These are phyloP conservation scores for Pterostichus madidus DNA, from an alignment of 2,888 invertebrate species.

Conservation along the genomic window DNA sequence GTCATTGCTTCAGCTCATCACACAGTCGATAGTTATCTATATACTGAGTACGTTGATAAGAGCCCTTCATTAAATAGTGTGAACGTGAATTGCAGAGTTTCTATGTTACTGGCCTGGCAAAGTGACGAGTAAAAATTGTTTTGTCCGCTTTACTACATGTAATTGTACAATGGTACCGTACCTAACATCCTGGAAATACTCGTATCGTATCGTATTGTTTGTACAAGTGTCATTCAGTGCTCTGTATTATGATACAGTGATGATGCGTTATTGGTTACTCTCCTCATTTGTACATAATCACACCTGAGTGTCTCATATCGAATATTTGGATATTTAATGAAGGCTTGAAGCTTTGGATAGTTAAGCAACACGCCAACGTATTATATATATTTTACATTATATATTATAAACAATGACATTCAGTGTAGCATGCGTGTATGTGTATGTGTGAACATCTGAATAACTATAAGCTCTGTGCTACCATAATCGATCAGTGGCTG, in stretches of 20 bases:
- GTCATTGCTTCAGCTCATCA: conserved; percentile 67
- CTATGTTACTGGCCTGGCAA: conserved; percentile 63
- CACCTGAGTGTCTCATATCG: conserved; percentile 59
- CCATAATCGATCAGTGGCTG: conserved; percentile 72
- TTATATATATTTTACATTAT: conserved; percentile 61
- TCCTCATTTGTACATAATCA: conserved; percentile 63
- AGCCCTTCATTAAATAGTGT: conserved; percentile 65
- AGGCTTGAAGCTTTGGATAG: conserved; percentile 67
- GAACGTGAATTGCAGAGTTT: conserved; percentile 60
- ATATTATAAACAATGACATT: conserved; percentile 65
- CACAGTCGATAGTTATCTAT: conserved; percentile 66
- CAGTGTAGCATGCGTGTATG: conserved; percentile 67
- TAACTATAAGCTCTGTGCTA: conserved; percentile 66
- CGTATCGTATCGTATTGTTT: conserved; percentile 38
- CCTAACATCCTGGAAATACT: conserved; percentile 35
- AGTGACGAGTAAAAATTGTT: conserved; percentile 58
- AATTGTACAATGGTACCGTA: conserved; percentile 49
- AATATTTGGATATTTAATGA: conserved; percentile 67
- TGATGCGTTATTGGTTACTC: conserved; percentile 43
- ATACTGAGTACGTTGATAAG: conserved; percentile 64
- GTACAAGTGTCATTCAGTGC: conserved; percentile 59
- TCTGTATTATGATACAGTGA: conserved; percentile 51
- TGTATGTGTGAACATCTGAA: conserved; percentile 67
- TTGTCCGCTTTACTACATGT: conserved; percentile 58
- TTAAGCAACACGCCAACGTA: conserved; percentile 67